A percentile compares a stretch with the other conserved stretches of the same genome.
phyloP scores from a whole-genome alignment of 2,888 invertebrate genomes.

The Ectemnius cavifrons region DNA sequence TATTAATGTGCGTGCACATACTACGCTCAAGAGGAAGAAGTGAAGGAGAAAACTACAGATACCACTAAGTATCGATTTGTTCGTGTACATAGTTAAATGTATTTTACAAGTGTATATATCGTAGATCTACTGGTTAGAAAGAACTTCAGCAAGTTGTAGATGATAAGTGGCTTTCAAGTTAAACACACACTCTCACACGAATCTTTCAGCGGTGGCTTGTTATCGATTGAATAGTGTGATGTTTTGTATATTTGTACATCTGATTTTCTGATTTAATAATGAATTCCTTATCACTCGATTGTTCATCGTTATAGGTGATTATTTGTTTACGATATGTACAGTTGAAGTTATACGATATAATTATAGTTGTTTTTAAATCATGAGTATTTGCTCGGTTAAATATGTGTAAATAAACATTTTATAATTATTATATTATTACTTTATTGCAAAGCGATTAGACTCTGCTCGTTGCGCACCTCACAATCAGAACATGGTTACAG shows the following conservation, averaged over 20 bases:
- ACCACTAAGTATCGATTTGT: conserved; percentile 44
- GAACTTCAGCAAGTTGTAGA: conserved; percentile 50
- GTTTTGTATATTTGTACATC: conserved; percentile 65
- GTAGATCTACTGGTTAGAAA: conserved; percentile 48
- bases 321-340: conserved; percentile 70
- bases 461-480: conserved; percentile 5
- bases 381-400: conserved; percentile 69
- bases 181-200: conserved; percentile 36
- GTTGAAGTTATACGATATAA: conserved; percentile 63
- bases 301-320: conserved; percentile 56
- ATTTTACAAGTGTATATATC: conserved; percentile 68
- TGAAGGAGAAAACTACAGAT: conserved; percentile 34
- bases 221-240: conserved; percentile 50
- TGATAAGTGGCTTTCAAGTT: conserved; percentile 46
- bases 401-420: conserved; percentile 75
- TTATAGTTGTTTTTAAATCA: conserved; percentile 66
- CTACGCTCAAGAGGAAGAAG: conserved; percentile 11
- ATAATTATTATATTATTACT: conserved; percentile 65
- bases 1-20: conserved; percentile 27
- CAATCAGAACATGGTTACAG: conserved; percentile 1
- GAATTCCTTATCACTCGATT: conserved; percentile 50
- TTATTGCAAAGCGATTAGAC: conserved; percentile 39
- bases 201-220: conserved; percentile 46
- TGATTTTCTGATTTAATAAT: conserved; percentile 61
- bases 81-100: conserved; percentile 58